Percentiles rank a stretch among this genome's conserved stretches.
These are phyloP conservation scores for Pterois miles DNA, from an alignment of 2,797 vertebrate species.

Conservation along the genomic window DNA sequence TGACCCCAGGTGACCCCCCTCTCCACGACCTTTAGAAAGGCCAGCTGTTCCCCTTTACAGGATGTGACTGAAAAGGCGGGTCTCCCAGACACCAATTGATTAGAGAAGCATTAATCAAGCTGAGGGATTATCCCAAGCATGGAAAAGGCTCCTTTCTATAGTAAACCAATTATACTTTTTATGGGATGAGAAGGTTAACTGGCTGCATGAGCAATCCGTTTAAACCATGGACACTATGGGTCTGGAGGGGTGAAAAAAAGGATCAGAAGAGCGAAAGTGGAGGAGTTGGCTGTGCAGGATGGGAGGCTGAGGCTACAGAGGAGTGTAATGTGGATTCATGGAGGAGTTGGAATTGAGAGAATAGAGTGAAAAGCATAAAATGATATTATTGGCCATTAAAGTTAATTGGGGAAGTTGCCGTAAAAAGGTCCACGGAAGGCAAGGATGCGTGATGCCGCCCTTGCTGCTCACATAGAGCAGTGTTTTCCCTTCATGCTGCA, in stretches of 20 bases:
- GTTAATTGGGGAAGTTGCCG: constrained; percentile 83
- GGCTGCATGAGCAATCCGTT: constrained; percentile 83
- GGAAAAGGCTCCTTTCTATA: constrained; percentile 82
- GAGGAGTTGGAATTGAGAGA: constrained; percentile 64
- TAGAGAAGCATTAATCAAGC: constrained; percentile 96
- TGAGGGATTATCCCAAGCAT: constrained; percentile 91
- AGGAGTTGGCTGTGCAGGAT: constrained; percentile 39
- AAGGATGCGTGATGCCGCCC: constrained; percentile 70
- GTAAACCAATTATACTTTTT: constrained; percentile 89
- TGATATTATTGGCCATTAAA: constrained; percentile 84
- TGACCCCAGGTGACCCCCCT: constrained; percentile 87
- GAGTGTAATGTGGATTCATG: constrained; percentile 62
- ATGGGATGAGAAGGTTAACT: constrained; percentile 86
- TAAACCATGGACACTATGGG: constrained; percentile 80
- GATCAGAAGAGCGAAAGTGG: constrained; percentile 45
- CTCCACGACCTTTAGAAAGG: constrained; percentile 93
- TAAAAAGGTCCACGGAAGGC: constrained; percentile 68
- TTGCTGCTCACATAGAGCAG: constrained; percentile 69
- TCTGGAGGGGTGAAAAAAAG: constrained; percentile 66
- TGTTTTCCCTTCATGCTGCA: constrained; percentile 76
- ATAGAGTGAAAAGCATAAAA: constrained; percentile 77
- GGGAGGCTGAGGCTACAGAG: constrained; percentile 24
- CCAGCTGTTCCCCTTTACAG: constrained; percentile 94
- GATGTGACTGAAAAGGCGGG: constrained; percentile 90
- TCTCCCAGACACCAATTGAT: constrained; percentile 95